A percentile compares a stretch with the other conserved stretches of the same genome.
Evolutionary conservation across 2,113 vertebrate species (phyloP).

Genomic region (Phasianus colchicus): DNA sequence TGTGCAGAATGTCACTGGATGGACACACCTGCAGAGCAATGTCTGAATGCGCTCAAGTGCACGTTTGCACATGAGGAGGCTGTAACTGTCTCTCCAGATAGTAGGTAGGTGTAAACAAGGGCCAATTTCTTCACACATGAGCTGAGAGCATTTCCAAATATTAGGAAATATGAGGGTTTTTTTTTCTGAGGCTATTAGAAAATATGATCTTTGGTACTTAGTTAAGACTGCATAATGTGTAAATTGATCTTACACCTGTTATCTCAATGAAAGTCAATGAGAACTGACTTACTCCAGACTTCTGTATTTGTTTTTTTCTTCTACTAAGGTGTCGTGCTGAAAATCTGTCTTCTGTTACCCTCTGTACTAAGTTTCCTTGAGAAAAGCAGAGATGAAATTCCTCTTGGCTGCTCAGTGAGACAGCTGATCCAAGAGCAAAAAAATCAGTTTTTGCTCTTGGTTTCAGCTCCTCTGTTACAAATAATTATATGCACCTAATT

Average conservation of each 20-base stretch:
- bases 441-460: neutral
- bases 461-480: neutral
- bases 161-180: neutral
- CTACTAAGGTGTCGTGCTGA: neutral
- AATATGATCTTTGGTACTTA: neutral
- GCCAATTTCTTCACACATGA: neutral
- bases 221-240: neutral
- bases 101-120: neutral
- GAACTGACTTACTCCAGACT: neutral
- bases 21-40: accelerated
- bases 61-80: neutral
- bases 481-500: neutral
- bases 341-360: neutral
- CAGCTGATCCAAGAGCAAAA: neutral
- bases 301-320: neutral
- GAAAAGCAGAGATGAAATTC: neutral
- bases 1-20: neutral
- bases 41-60: neutral
- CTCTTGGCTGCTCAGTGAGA: neutral
- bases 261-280: neutral
- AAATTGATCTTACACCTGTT: neutral
- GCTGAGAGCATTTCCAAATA: neutral
- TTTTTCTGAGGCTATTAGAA: neutral
- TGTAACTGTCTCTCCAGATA: neutral
- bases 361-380: neutral